A percentile compares a stretch with the other conserved stretches of the same genome.
Evolutionary conservation across 2,888 invertebrate species (phyloP).

Genomic region (Microchrysa polita): DNA sequence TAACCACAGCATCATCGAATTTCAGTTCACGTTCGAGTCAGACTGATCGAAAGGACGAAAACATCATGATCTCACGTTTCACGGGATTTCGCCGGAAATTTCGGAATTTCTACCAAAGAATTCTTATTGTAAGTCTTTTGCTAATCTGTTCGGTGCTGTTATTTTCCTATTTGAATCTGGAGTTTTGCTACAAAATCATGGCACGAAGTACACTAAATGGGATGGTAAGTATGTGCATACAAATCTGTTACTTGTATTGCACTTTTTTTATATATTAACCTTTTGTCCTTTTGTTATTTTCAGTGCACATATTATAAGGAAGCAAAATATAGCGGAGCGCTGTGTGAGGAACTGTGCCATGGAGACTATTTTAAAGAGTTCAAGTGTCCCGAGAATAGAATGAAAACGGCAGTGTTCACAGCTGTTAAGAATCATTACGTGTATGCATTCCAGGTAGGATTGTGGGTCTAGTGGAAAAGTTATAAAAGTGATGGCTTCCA

Average conservation of each 20-base stretch:
- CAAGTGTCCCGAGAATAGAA: slow-evolving; percentile 59
- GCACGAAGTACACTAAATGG: slow-evolving; percentile 59
- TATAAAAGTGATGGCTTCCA: too few relatives aligned
- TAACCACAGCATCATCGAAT: neutral
- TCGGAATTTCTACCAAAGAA: slow-evolving; percentile 59
- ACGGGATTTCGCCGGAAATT: slow-evolving; percentile 58
- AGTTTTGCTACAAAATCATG: slow-evolving; percentile 61
- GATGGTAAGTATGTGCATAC: slow-evolving; percentile 56
- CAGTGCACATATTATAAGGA: slow-evolving; percentile 60
- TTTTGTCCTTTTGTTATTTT: slow-evolving; percentile 32
- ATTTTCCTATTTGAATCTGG: slow-evolving; percentile 61
- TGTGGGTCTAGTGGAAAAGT: too few relatives aligned
- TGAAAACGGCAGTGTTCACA: slow-evolving; percentile 61
- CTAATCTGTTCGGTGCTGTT: slow-evolving; percentile 57
- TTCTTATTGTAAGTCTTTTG: slow-evolving; percentile 56
- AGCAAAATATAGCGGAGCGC: slow-evolving; percentile 60
- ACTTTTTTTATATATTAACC: neutral
- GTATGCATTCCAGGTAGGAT: slow-evolving; percentile 60
- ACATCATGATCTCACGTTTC: slow-evolving; percentile 58
- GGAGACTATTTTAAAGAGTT: slow-evolving; percentile 59
- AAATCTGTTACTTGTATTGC: neutral
- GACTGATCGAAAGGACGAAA: too few relatives aligned
- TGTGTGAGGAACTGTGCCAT: slow-evolving; percentile 61
- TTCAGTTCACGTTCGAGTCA: neutral
- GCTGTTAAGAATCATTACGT: slow-evolving; percentile 61